Evolutionary conservation across 2,113 vertebrate species (phyloP).

Genomic region (Mesocricetus auratus): DNA sequence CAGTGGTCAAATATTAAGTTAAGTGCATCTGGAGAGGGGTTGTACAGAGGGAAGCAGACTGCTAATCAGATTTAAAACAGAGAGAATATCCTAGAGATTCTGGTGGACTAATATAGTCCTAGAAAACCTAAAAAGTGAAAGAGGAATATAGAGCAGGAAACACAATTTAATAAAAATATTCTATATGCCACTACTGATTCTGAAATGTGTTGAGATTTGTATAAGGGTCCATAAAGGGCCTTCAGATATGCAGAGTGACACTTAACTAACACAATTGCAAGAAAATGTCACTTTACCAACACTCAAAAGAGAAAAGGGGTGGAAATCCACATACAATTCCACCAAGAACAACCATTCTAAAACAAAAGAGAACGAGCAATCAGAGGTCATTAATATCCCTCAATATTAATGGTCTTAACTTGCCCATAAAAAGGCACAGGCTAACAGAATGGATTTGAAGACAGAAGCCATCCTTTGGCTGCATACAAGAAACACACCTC

Average conservation of each 20-base stretch:
- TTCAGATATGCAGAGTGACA: rapidly evolving
- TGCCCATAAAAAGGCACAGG: too few relatives aligned
- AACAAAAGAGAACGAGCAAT: too few relatives aligned
- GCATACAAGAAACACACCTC: too few relatives aligned
- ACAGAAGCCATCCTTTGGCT: too few relatives aligned
- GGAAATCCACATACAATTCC: too few relatives aligned
- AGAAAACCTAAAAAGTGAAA: neutral
- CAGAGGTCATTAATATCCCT: too few relatives aligned
- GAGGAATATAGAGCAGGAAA: neutral
- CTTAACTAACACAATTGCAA: neutral
- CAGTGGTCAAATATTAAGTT: neutral
- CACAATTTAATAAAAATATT: neutral
- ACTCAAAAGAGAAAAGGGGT: too few relatives aligned
- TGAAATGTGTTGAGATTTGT: neutral
- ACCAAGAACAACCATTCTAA: too few relatives aligned
- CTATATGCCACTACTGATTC: neutral
- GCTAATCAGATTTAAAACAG: neutral
- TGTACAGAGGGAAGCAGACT: neutral
- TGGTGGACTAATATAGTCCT: neutral
- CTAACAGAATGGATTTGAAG: too few relatives aligned
- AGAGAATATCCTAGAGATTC: neutral
- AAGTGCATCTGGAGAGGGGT: neutral
- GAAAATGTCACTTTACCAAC: neutral
- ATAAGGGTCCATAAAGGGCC: neutral
- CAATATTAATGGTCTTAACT: too few relatives aligned